These are phyloP conservation scores for Hassar affinis DNA, from an alignment of 2,113 vertebrate species.

Conservation along the genomic window DNA sequence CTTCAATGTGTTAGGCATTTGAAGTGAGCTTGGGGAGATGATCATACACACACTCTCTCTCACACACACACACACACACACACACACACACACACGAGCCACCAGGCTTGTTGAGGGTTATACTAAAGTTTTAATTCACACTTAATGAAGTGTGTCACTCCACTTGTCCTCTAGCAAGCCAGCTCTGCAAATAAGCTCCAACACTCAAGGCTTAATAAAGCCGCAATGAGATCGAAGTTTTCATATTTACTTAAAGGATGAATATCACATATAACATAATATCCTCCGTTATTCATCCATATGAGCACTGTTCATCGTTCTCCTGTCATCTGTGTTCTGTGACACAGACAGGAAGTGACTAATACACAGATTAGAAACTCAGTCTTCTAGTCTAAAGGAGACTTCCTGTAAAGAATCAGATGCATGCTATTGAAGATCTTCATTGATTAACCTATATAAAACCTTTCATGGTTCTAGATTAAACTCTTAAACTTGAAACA, in stretches of 20 bases:
- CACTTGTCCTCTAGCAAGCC: not conserved
- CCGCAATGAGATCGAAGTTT: not conserved
- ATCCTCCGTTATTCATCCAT: not conserved
- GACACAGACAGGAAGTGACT: not conserved
- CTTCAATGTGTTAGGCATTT: constrained; percentile 53
- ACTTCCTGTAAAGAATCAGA: not conserved
- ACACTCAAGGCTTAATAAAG: not conserved
- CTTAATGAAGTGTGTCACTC: constrained; percentile 31
- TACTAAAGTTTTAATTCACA: constrained; percentile 33
- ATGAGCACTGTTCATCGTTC: not conserved
- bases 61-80: not conserved
- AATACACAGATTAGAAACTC: not conserved
- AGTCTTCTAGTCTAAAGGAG: not conserved
- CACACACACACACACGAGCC: not conserved
- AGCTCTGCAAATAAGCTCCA: not conserved
- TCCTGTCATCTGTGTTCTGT: not conserved
- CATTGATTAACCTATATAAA: not conserved
- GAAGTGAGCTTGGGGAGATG: constrained; percentile 41
- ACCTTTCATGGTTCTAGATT: not conserved
- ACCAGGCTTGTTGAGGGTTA: not conserved
- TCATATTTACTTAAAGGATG: constrained; percentile 17
- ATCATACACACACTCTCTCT: not conserved
- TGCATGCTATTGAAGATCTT: not conserved
- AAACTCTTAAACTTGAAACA: not conserved
- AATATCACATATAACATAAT: no score